phyloP scores from a whole-genome alignment of 2,888 invertebrate genomes.

The Lamellibrachia satsuma region DNA sequence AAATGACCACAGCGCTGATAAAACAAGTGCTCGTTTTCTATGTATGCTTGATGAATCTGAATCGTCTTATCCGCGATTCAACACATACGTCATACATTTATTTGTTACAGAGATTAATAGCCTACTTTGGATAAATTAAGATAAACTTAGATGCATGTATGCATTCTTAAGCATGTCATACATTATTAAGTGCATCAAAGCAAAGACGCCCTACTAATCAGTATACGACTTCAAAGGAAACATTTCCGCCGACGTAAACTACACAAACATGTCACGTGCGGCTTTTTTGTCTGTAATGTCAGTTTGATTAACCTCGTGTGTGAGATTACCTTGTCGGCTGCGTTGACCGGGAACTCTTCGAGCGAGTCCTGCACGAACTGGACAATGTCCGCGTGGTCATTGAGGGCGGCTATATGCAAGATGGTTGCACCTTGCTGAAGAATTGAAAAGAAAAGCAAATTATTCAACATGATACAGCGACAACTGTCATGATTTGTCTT shows the following conservation, averaged over 20 bases:
- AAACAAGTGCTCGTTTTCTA: neutral
- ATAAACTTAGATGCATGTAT: neutral
- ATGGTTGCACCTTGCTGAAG: conserved; percentile 68
- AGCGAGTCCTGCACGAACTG: conserved; percentile 75
- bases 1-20: neutral
- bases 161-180: neutral
- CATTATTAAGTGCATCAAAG: neutral
- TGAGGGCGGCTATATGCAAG: conserved; percentile 80
- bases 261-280: neutral
- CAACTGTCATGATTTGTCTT: conserved; percentile 19
- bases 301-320: neutral
- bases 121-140: neutral
- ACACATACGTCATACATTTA: neutral
- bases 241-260: neutral
- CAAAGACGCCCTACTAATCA: neutral
- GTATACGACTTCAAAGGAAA: neutral
- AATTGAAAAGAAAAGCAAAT: neutral
- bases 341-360: conserved; percentile 71
- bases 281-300: neutral
- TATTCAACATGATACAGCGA: neutral
- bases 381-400: conserved; percentile 75
- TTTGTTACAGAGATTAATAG: neutral
- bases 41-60: neutral
- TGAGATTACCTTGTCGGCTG: conserved; percentile 71
- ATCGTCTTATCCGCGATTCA: neutral